A percentile compares a stretch with the other conserved stretches of the same genome.
phyloP scores from a whole-genome alignment of 2,797 vertebrate species.

The Pipistrellus nathusii region DNA sequence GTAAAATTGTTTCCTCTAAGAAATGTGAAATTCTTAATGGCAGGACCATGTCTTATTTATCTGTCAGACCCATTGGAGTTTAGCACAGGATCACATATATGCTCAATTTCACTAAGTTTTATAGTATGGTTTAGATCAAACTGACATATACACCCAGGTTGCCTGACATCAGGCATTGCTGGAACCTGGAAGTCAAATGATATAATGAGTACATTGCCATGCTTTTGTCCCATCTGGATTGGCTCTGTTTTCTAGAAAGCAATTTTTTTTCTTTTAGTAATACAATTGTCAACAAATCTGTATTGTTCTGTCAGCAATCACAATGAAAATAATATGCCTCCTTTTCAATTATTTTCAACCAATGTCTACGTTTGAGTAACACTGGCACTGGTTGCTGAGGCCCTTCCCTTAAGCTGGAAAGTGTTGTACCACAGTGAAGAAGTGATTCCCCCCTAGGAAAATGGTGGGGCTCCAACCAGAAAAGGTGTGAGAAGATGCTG shows the following conservation, averaged over 20 bases:
- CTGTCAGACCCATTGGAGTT: neutral
- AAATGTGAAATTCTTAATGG: neutral
- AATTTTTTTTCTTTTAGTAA: neutral
- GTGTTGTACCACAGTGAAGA: neutral
- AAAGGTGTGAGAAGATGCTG: neutral
- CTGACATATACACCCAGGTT: neutral
- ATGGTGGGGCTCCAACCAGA: neutral
- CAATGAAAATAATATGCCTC: neutral
- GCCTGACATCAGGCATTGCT: neutral
- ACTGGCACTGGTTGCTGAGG: neutral
- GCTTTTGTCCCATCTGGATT: too few relatives aligned
- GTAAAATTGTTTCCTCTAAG: neutral
- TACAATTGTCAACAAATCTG: neutral
- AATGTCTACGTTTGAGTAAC: neutral
- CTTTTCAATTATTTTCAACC: neutral
- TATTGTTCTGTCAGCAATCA: neutral
- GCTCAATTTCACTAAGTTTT: neutral
- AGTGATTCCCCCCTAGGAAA: neutral
- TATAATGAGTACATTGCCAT: neutral
- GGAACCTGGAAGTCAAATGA: neutral
- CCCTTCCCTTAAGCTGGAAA: neutral
- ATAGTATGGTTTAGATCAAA: neutral
- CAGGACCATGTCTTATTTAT: too few relatives aligned
- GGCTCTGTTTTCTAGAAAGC: neutral
- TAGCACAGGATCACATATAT: neutral